These are phyloP conservation scores for Coregonus suidteri DNA, from an alignment of 2,797 vertebrate species.

Conservation along the genomic window DNA sequence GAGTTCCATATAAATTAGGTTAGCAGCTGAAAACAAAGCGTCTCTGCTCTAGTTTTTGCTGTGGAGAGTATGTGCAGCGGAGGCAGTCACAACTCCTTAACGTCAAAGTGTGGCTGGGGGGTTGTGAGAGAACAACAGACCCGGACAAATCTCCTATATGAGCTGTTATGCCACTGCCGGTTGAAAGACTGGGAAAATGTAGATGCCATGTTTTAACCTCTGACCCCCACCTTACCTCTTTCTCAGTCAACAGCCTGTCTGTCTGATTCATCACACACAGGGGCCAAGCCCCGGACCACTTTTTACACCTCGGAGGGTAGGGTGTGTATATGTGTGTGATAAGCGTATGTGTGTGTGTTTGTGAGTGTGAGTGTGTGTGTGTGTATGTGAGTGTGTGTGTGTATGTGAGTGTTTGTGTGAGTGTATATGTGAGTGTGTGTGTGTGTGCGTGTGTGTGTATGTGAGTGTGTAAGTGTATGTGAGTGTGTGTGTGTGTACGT, in stretches of 20 bases:
- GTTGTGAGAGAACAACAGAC: no score
- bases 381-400: no score
- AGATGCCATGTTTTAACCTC: neutral
- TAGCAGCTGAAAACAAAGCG: neutral
- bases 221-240: slow-evolving; percentile 43
- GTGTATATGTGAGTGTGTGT: no score
- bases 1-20: neutral
- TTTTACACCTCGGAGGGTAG: neutral
- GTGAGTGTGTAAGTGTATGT: no score
- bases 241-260: neutral
- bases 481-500: no score
- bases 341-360: no score
- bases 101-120: neutral
- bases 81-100: neutral
- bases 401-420: no score
- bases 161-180: neutral
- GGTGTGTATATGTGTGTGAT: slow-evolving; percentile 29
- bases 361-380: no score
- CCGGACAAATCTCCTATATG: neutral
- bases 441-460: no score
- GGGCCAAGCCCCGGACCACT: neutral
- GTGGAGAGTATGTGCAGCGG: no score
- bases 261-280: neutral
- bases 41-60: no score
- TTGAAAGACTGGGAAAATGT: neutral